These are phyloP conservation scores for Corapipo altera DNA, from an alignment of 2,113 vertebrate species.

Conservation along the genomic window DNA sequence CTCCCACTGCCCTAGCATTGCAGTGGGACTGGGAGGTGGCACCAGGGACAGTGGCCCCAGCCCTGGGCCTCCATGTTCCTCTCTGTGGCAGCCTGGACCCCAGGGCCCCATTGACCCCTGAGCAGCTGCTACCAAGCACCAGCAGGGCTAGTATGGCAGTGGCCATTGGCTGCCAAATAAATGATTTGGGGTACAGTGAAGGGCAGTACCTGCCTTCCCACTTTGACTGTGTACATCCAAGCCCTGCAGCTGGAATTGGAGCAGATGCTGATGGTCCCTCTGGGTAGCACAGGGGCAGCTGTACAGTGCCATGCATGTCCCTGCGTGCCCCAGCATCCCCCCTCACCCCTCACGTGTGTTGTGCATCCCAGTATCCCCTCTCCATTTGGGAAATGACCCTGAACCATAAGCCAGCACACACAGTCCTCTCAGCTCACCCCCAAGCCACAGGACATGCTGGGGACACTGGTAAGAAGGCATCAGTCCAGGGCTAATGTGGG, in stretches of 20 bases:
- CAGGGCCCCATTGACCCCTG: fast-evolving
- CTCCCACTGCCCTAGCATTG: not conserved
- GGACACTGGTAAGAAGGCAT: not conserved
- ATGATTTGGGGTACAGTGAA: fast-evolving
- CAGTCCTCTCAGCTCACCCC: no score
- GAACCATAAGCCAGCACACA: not conserved
- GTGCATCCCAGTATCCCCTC: not conserved
- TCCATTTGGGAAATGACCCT: not conserved
- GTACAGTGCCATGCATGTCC: not conserved
- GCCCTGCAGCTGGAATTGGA: fast-evolving
- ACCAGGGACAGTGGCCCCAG: fast-evolving
- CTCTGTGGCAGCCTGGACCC: not conserved
- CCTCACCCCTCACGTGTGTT: not conserved
- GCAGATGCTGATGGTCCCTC: not conserved
- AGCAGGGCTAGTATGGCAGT: not conserved
- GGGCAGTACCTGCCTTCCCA: not conserved
- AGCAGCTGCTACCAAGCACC: not conserved
- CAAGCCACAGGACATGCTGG: not conserved
- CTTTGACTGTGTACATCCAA: not conserved
- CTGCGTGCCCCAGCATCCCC: not conserved
- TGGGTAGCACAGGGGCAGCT: not conserved
- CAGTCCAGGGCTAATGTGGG: not conserved
- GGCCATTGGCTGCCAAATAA: not conserved
- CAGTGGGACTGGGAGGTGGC: not conserved
- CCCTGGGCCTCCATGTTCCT: not conserved